Conservation (phyloP, 2,888 invertebrate species). For the Hemaris fuciformis region DNA sequence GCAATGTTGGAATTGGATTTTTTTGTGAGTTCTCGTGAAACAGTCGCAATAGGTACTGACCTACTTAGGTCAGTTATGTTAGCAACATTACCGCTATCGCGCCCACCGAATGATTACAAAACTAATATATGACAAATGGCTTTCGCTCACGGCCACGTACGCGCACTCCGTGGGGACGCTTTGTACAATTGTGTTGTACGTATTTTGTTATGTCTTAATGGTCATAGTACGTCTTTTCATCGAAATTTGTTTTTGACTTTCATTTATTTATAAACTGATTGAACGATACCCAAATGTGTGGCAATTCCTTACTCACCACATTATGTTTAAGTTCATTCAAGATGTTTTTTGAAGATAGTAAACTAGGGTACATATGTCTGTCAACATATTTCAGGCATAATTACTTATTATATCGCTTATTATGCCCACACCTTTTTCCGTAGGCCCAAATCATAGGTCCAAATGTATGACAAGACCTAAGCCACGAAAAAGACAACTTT, state of each 20-base stretch:
- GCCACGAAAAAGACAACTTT: too few relatives aligned
- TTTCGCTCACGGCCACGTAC: background rate
- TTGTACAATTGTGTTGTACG: background rate
- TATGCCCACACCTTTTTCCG: too few relatives aligned
- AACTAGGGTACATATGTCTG: too few relatives aligned
- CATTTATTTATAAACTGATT: background rate
- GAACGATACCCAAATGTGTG: too few relatives aligned
- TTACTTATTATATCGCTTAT: too few relatives aligned
- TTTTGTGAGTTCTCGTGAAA: background rate
- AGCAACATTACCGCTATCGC: background rate
- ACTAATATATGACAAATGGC: background rate
- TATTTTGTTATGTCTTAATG: background rate
- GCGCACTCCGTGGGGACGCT: background rate
- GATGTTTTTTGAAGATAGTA: too few relatives aligned
- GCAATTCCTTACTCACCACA: too few relatives aligned
- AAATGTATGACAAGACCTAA: too few relatives aligned
- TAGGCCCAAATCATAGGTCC: too few relatives aligned
- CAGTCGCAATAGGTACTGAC: background rate
- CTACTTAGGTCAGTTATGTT: constrained; percentile 8
- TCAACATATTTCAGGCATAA: too few relatives aligned
- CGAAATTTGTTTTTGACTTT: background rate
- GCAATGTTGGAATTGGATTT: constrained; percentile 10
- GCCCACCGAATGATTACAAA: background rate
- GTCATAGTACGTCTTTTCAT: background rate
- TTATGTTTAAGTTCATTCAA: too few relatives aligned